Evolutionary conservation across 2,113 vertebrate genomes (phyloP).

Genomic region (Antigone vipio): DNA sequence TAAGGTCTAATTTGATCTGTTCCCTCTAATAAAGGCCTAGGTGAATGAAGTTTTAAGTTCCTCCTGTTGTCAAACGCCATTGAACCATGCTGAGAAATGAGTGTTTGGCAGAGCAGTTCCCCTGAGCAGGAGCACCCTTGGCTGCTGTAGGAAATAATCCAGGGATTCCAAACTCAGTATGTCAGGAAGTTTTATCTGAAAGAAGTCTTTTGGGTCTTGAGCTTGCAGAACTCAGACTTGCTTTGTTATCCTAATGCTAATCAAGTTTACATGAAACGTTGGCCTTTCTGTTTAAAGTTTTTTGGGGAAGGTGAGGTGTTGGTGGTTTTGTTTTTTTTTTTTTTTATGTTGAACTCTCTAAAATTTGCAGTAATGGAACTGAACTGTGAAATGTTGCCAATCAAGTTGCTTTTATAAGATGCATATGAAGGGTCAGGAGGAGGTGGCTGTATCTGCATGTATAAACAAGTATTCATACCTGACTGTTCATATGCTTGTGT

Average conservation of each 20-base stretch:
- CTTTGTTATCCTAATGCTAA: background rate
- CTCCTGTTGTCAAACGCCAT: background rate
- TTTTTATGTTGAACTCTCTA: background rate
- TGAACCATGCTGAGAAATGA: background rate
- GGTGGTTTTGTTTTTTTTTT: background rate
- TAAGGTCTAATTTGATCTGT: background rate
- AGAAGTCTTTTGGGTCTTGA: background rate
- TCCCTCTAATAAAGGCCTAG: background rate
- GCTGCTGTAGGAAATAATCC: background rate
- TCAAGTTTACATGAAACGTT: background rate
- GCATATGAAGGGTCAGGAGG: background rate
- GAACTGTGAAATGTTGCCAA: background rate
- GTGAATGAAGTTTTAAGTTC: background rate
- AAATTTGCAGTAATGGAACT: background rate
- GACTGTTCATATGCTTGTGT: background rate
- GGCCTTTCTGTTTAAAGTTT: background rate
- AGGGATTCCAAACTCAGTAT: background rate
- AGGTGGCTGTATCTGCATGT: background rate
- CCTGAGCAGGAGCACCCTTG: background rate
- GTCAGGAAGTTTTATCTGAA: background rate
- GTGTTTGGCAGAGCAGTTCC: background rate
- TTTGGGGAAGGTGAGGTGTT: fast-evolving
- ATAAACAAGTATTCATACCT: background rate
- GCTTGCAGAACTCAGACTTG: background rate
- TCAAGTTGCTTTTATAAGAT: background rate